Evolutionary conservation across 1,140 invertebrate species (phyloP).

Genomic region (Drosophila biarmipes): DNA sequence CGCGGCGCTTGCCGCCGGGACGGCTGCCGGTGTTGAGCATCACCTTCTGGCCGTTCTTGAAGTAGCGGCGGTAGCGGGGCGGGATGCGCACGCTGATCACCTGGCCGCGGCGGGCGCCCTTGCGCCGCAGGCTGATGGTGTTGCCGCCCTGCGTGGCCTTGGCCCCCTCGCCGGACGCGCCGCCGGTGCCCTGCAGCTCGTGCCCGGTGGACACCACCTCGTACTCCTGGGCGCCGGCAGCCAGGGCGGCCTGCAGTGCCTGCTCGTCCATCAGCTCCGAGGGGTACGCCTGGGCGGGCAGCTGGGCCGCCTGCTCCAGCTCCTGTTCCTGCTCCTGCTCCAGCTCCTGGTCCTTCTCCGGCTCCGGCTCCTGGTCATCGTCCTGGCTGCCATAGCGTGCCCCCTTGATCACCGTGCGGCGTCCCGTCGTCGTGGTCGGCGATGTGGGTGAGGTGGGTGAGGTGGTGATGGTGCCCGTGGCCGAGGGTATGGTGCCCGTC

Average conservation of each 20-base stretch:
- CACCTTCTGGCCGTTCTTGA: slow-evolving; percentile 80
- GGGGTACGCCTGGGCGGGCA: slow-evolving; percentile 29
- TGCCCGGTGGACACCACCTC: slow-evolving; percentile 67
- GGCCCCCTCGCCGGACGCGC: slow-evolving; percentile 43
- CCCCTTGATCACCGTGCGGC: slow-evolving; percentile 11
- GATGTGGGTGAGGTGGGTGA: slow-evolving; percentile 39
- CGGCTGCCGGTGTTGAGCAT: slow-evolving; percentile 72
- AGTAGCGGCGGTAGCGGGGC: slow-evolving; percentile 73
- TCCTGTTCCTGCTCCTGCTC: slow-evolving; percentile 15
- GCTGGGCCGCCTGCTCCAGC: slow-evolving; percentile 15
- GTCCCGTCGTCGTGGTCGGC: neutral
- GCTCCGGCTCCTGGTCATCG: neutral
- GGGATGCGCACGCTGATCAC: slow-evolving; percentile 74
- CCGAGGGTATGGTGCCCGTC: slow-evolving; percentile 60
- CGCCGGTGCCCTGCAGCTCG: slow-evolving; percentile 50
- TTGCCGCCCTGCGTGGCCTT: slow-evolving; percentile 64
- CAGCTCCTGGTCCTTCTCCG: slow-evolving; percentile 14
- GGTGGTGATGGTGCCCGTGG: slow-evolving; percentile 59
- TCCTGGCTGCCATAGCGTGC: slow-evolving; percentile 6
- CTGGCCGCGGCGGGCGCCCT: slow-evolving; percentile 67
- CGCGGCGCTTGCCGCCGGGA: slow-evolving; percentile 62
- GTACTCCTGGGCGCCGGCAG: slow-evolving; percentile 77
- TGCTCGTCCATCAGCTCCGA: slow-evolving; percentile 69
- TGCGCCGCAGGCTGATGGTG: slow-evolving; percentile 71
- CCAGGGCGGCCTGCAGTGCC: slow-evolving; percentile 69